These are phyloP conservation scores for Rhodophaea formosa DNA, from an alignment of 2,888 invertebrate genomes.

Conservation along the genomic window DNA sequence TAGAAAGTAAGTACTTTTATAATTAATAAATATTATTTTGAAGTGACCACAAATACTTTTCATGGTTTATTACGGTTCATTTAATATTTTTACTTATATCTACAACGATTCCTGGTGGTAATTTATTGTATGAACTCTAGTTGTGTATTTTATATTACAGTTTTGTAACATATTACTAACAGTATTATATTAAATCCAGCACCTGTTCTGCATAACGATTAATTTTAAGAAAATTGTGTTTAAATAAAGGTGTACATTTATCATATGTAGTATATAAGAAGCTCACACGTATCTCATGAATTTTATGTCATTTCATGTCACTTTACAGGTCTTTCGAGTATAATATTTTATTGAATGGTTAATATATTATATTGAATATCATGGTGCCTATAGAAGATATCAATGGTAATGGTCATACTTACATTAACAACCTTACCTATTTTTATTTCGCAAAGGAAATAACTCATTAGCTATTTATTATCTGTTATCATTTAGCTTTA, in stretches of 20 bases:
- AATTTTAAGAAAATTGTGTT: too few species aligned
- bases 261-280: not conserved
- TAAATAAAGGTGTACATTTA: too few species aligned
- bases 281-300: not conserved
- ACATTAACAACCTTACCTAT: not conserved
- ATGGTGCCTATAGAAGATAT: not conserved
- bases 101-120: too few species aligned
- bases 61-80: not conserved
- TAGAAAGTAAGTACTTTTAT: not conserved
- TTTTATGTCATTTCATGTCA: not conserved
- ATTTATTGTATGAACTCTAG: too few species aligned
- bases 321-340: conserved; percentile 3
- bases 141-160: too few species aligned
- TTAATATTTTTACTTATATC: not conserved
- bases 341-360: not conserved
- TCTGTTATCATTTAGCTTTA: not conserved
- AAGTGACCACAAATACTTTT: not conserved
- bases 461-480: not conserved
- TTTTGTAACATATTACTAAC: too few species aligned
- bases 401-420: conserved; percentile 11
- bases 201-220: too few species aligned
- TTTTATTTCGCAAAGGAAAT: conserved; percentile 8
- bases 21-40: not conserved
- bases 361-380: not conserved
- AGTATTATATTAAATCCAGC: too few species aligned